Evolutionary conservation across 2,888 invertebrate genomes (phyloP), one percentile per base, ranked within the genome.

Genomic region (Euproctis similis): DNA sequence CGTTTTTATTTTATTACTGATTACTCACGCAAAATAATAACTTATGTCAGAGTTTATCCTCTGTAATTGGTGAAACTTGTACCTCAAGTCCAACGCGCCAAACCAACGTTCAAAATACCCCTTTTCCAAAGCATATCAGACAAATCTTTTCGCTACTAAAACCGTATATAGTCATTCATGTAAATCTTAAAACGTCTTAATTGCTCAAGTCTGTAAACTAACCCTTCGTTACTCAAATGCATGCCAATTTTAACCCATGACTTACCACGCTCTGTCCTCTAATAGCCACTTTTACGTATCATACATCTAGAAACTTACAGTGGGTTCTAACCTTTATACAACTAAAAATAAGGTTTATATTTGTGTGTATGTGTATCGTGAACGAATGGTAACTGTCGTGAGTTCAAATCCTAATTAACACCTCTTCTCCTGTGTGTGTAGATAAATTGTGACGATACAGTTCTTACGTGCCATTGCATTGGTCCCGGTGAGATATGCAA

Each of bases 351-450:
- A 34, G 39, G 62, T 50, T 29, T 20, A 18, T 28, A 52, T 56
- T 65, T 22, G 31, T 28, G 39, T 35, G 36, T 9, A n/a, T 30
- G 19, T 9, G 2, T 16, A 28, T 16, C 11, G 36, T 27, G 45
- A 49, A 57, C 51, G 60, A 65, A 68, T 68, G 63, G 68, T 61
- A 64, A 62, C 63, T 72, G 80, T 82, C 82, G 82, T 84, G 82
- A 81, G 81, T 70, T 68, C 70, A 61, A 68, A 69, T 61, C 67
- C 76, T 84, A 84, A 84, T 84, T 84, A 84, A 84, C 82, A 82
- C 84, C 75, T 78, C 59, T 51, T 60, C n/a, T n/a, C n/a, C n/a
- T n/a, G n/a, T n/a, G n/a, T 61, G 60, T 61, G 57, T 54, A 72
- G 82, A 84, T 84, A 82, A 84, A 82, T 81, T 80, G 82, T 59